Percentiles rank a stretch among this genome's conserved stretches.
phyloP scores from a whole-genome alignment of 2,113 vertebrate species.

The Rhabdornis inornatus region DNA sequence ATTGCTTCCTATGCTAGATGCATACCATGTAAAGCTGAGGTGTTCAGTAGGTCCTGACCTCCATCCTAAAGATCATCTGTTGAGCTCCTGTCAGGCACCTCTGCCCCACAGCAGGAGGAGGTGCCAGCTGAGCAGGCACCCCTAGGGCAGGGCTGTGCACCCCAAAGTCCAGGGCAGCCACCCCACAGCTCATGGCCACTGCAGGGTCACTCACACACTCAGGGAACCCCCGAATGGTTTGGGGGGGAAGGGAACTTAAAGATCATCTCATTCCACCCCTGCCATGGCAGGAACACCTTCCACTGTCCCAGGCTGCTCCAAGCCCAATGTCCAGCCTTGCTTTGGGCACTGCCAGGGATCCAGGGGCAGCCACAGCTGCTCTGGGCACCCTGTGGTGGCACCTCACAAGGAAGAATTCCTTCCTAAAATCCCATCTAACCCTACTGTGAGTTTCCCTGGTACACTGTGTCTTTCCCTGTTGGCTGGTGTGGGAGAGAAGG shows the following conservation, averaged over 20 bases:
- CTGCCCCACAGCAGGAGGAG: background rate
- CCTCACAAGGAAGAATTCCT: accelerated
- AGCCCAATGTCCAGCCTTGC: background rate
- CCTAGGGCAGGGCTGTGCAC: accelerated
- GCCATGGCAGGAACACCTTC: background rate
- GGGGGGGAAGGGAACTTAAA: background rate
- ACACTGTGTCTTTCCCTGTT: background rate
- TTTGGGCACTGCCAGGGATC: background rate
- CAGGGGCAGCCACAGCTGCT: background rate
- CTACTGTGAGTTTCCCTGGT: background rate
- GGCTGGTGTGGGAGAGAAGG: background rate
- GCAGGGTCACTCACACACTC: background rate
- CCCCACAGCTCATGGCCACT: background rate
- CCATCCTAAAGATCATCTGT: too few relatives aligned
- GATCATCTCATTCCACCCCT: accelerated
- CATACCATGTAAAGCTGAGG: accelerated
- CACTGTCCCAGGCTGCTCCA: background rate
- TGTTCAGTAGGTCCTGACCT: background rate
- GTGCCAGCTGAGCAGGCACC: background rate
- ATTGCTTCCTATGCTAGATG: background rate
- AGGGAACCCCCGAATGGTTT: background rate
- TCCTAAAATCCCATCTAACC: background rate
- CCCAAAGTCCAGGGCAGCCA: accelerated
- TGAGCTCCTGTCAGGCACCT: background rate
- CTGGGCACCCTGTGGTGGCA: background rate